A percentile compares a stretch with the other conserved stretches of the same genome.
These are phyloP conservation scores for Xiphydria camelus DNA, from an alignment of 2,888 invertebrate genomes.

Conservation along the genomic window DNA sequence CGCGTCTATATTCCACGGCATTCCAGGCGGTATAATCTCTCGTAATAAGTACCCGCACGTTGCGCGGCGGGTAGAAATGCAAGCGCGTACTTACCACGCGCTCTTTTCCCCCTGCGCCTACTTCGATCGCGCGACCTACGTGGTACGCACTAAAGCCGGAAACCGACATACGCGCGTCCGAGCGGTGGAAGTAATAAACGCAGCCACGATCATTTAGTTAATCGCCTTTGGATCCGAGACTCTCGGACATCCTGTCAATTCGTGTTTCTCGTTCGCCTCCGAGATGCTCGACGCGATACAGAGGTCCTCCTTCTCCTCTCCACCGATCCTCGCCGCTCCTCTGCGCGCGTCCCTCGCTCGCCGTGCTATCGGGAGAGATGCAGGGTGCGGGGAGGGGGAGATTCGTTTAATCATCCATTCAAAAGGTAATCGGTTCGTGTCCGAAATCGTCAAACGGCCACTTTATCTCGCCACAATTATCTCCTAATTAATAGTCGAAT, in stretches of 20 bases:
- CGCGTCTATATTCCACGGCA: too few relatives aligned
- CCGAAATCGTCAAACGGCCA: conserved; percentile 28
- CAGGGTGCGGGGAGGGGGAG: conserved; percentile 2
- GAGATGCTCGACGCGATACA: background rate
- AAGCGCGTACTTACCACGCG: too few relatives aligned
- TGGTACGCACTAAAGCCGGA: background rate
- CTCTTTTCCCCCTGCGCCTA: too few relatives aligned
- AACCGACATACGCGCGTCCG: too few relatives aligned
- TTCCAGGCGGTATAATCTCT: too few relatives aligned
- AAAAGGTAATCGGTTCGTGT: conserved; percentile 28
- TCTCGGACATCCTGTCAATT: conserved; percentile 2
- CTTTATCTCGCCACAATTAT: conserved; percentile 35
- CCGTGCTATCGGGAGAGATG: too few relatives aligned
- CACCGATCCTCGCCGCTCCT: too few relatives aligned
- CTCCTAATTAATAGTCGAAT: conserved; percentile 44
- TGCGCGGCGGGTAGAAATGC: too few relatives aligned
- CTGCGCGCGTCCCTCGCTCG: too few relatives aligned
- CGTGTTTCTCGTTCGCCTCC: conserved; percentile 2
- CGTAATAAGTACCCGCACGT: too few relatives aligned
- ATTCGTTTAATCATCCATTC: conserved; percentile 2
- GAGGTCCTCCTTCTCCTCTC: too few relatives aligned
- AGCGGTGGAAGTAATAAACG: background rate
- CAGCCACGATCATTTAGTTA: background rate
- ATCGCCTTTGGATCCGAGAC: background rate
- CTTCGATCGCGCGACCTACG: too few relatives aligned